Percentiles rank a stretch among this genome's conserved stretches.
Evolutionary conservation across 2,113 vertebrate genomes (phyloP).

Genomic region (Condylura cristata): DNA sequence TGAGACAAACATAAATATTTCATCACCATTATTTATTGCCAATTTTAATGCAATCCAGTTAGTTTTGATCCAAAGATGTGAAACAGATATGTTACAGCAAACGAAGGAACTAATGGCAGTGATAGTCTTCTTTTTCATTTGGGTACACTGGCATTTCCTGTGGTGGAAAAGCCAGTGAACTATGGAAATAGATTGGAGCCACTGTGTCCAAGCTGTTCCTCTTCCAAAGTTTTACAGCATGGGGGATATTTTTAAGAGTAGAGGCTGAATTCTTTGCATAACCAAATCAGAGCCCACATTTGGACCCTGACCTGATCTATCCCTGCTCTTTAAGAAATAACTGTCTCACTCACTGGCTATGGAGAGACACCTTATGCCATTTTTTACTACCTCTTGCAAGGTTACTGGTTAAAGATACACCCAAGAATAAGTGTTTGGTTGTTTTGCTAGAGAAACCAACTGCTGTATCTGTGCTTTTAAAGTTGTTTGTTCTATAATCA

Average conservation of each 20-base stretch:
- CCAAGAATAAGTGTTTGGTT: not conserved
- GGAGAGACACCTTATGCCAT: not conserved
- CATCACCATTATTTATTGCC: conserved; percentile 52
- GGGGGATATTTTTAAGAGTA: conserved; percentile 14
- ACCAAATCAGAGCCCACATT: not conserved
- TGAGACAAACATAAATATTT: conserved; percentile 30
- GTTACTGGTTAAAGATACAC: not conserved
- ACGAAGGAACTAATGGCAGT: not conserved
- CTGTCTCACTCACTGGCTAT: not conserved
- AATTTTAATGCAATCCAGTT: conserved; percentile 22
- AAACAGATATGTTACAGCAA: conserved; percentile 42
- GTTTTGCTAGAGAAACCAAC: conserved; percentile 34
- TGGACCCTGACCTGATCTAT: not conserved
- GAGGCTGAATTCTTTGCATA: not conserved
- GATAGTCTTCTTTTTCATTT: not conserved
- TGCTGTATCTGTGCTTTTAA: not conserved
- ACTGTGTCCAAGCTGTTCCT: not conserved
- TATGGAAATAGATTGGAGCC: not conserved
- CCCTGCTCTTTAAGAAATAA: not conserved
- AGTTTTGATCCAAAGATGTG: conserved; percentile 51
- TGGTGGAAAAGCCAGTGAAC: not conserved
- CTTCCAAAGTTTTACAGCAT: not conserved
- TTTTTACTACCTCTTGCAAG: not conserved
- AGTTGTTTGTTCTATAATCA: not conserved
- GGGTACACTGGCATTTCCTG: not conserved